Base-by-base conservation (phyloP, 1,140 invertebrate genomes). In the Phthorimaea operculella region DNA sequence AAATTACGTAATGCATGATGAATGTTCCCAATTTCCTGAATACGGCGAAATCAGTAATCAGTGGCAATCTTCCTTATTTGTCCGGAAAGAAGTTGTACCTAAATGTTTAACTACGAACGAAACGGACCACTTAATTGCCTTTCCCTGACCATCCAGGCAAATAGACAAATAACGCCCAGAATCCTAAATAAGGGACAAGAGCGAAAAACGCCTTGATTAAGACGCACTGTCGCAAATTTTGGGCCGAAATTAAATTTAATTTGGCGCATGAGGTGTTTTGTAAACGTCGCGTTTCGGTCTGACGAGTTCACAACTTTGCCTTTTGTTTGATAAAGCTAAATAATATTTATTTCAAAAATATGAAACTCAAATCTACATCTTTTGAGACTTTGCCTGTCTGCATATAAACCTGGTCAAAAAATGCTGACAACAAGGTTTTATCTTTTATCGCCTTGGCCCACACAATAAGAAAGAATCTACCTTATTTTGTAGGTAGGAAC, bases 251-350 rank as follows among this genome's bases (percentile, higher is more conserved):
- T 64, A 72, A 79, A 77, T 72, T 69, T 63, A 74, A 77, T 73
- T 76, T 66, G 56, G 69, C 68, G 62, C 60, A 63, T 58, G 63
- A 70, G 64, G 71, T 72, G 66, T 69, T 69, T 67, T 63, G 65
- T 67, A 70, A 70, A 70, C 68, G 69, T 69, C 66, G 63, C 52
- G 58, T 67, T 55, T 70, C 66, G 68, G 64, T 70, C 70, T 78
- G 78, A 80, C 78, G 75, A 80, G 74, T 78, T 78, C 66, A 60
- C 53, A 78, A 80, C 66, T 78, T 75, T 62, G 59, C 69, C 70
- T 68, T 72, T 79, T 76, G 72, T 72, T 65, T 72, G 69, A 75
- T 80, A 76, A 75, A 68, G 66, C 65, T 63, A 72, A 76, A 28
- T 28, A 28, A n/a, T n/a, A n/a, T n/a, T n/a, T n/a, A n/a, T n/a